phyloP scores from a whole-genome alignment of 1,140 invertebrate genomes.

The Stenopsyche tienmushanensis region DNA sequence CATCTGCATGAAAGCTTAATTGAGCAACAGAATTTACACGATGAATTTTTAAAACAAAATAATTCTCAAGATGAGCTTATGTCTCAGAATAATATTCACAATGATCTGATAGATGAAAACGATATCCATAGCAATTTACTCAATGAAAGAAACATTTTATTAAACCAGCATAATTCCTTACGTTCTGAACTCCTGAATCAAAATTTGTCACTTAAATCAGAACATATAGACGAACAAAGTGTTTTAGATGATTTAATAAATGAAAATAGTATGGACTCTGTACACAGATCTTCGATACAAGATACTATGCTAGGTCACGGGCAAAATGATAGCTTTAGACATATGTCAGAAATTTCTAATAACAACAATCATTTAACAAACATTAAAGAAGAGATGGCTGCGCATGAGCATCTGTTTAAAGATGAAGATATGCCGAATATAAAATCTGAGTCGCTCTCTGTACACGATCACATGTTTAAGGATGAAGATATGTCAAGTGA shows the following conservation, averaged over 20 bases:
- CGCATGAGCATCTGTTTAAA: too few species aligned
- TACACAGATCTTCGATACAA: conserved; percentile 40
- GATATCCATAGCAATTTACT: conserved; percentile 34
- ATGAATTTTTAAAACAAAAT: conserved; percentile 34
- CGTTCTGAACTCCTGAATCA: conserved; percentile 6
- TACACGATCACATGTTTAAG: conserved; percentile 42
- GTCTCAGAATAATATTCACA: conserved; percentile 29
- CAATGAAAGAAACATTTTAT: conserved; percentile 33
- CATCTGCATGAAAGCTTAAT: conserved; percentile 26
- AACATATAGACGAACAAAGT: conserved; percentile 36
- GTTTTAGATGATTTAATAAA: conserved; percentile 47
- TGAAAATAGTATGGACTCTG: conserved; percentile 50
- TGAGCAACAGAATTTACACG: conserved; percentile 23
- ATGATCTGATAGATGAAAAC: conserved; percentile 28
- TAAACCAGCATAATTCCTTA: conserved; percentile 26
- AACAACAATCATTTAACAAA: conserved; percentile 31
- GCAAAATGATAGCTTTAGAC: conserved; percentile 18
- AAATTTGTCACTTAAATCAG: conserved; percentile 7
- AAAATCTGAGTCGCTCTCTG: conserved; percentile 2
- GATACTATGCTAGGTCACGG: conserved; percentile 40
- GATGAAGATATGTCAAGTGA: conserved; percentile 45
- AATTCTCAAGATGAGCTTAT: conserved; percentile 29
- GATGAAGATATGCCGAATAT: too few species aligned
- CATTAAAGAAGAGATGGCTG: conserved; percentile 18
- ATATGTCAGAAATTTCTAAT: conserved; percentile 25